Evolutionary conservation across 2,113 vertebrate species (phyloP).

Genomic region (Lamprotornis superbus): DNA sequence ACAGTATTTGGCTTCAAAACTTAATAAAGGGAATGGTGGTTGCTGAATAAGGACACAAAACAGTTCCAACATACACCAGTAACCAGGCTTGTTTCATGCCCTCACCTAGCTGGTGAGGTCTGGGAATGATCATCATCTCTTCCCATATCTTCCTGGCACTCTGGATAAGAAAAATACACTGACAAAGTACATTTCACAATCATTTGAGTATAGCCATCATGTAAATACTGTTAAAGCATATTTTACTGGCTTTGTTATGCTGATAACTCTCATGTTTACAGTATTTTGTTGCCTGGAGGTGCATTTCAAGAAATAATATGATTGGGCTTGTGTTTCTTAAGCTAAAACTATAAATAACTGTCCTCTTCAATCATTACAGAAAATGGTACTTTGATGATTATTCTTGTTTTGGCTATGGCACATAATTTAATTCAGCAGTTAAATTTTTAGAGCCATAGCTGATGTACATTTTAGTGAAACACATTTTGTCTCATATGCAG

Average conservation of each 20-base stretch:
- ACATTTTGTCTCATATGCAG: conserved; percentile 24
- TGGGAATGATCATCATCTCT: background rate
- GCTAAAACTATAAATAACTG: background rate
- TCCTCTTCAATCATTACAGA: background rate
- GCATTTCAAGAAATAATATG: background rate
- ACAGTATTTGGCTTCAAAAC: background rate
- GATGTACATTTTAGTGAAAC: background rate
- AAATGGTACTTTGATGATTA: background rate
- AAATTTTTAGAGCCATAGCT: background rate
- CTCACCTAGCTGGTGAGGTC: background rate
- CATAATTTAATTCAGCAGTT: background rate
- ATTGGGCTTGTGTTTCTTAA: background rate
- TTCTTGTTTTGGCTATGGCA: background rate
- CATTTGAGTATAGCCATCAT: background rate
- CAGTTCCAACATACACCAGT: background rate
- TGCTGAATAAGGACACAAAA: background rate
- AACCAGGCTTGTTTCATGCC: background rate
- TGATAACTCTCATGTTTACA: background rate
- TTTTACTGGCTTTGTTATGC: background rate
- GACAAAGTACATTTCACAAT: background rate
- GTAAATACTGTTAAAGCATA: background rate
- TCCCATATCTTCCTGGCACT: background rate
- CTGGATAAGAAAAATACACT: background rate
- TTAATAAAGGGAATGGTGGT: background rate
- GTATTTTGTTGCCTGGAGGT: background rate